Base-by-base conservation (phyloP, 1,140 invertebrate genomes). In the Papilio helenus region DNA sequence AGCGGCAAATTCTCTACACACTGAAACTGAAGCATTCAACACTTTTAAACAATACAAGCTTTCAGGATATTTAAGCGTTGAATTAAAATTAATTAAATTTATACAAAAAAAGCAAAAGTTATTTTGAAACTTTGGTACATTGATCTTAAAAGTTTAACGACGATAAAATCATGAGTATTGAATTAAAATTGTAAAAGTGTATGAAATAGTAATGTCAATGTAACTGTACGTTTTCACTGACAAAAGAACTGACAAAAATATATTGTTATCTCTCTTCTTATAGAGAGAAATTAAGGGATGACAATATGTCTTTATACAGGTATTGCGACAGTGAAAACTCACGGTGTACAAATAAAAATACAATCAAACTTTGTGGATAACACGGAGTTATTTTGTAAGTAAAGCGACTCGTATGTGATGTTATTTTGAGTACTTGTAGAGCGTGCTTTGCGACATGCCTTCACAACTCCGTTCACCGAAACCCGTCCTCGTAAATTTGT, bases 361-460 rank as follows among this genome's bases (percentile, higher is more conserved):
- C 51, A 74, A 26, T 29, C 46, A 76, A 49, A 76, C 26, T 55
- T 55, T 49, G 46, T 23, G 16, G 73, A 51, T 23, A 73, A 58
- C 74, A 58, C 74, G 78, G 78, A 84, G 82, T 86, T 84, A 85
- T 87, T 86, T 82, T 87, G 83, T 87, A 85, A 87, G 83, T 86
- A 80, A 91, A 92, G 90, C 89, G 82, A 87, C 86, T 88, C 83
- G 81, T 82, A 65, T 78, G 81, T 79, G 73, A 82, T 85, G 86
- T 90, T 91, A 90, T 90, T 86, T 87, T 80, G 83, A 82, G 34
- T 84, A 83, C 84, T 34, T 12, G 29, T 79, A 74, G 83, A 83
- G 82, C 90, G 88, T 90, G 89, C 89, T 89, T 86, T 79, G 83
- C 87, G 85, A 81, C 90, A 92, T 92, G 88, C 89, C 89, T 88